phyloP scores from a whole-genome alignment of 2,797 vertebrate species.

The Liparis tanakae region DNA sequence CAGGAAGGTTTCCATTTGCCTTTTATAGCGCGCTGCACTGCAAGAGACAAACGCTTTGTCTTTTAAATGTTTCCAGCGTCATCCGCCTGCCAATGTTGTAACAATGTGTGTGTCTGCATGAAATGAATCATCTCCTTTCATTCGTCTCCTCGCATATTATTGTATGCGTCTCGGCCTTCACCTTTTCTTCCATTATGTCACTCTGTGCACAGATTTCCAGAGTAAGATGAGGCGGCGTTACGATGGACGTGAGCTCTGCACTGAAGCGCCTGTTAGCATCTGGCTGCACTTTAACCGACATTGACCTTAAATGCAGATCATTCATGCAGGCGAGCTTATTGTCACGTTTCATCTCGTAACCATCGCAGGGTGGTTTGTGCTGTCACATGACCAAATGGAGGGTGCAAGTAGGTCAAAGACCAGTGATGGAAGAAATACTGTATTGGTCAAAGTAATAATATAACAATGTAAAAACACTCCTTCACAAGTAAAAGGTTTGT shows the following conservation, averaged over 20 bases:
- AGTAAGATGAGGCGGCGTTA: conserved; percentile 11
- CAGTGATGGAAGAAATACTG: neutral
- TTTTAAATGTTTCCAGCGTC: conserved; percentile 39
- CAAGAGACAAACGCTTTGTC: conserved; percentile 31
- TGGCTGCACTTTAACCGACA: conserved; percentile 36
- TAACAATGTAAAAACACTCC: neutral
- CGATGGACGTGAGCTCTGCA: conserved; percentile 10
- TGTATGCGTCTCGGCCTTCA: conserved; percentile 22
- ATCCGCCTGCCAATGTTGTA: conserved; percentile 32
- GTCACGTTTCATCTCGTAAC: conserved; percentile 32
- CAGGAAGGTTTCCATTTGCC: conserved; percentile 32
- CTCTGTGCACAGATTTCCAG: conserved; percentile 23
- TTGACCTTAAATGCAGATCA: conserved; percentile 13
- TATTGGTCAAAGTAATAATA: neutral
- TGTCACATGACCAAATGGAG: conserved; percentile 8
- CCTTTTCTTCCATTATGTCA: conserved; percentile 38
- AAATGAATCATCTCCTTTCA: conserved; percentile 55
- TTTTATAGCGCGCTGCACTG: conserved; percentile 29
- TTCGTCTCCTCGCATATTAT: conserved; percentile 47
- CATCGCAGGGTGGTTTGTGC: neutral
- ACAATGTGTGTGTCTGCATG: conserved; percentile 51
- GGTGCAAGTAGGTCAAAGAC: neutral
- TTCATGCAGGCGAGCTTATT: conserved; percentile 8
- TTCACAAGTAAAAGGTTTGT: neutral
- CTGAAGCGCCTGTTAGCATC: conserved; percentile 51